These are phyloP conservation scores for Tauraco hartlaubi DNA, from an alignment of 2,797 vertebrate genomes.

Conservation along the genomic window DNA sequence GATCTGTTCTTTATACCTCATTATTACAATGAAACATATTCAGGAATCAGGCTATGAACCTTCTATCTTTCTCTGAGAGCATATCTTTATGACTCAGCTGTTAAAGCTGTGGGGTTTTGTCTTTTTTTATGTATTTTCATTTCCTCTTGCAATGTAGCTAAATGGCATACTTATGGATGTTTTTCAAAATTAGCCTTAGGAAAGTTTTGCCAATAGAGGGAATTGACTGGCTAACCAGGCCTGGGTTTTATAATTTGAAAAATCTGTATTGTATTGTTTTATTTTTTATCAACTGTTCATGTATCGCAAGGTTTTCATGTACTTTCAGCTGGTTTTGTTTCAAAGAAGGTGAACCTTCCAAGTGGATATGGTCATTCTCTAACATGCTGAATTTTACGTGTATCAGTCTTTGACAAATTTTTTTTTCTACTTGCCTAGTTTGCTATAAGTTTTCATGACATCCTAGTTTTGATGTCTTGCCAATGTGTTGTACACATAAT, in stretches of 20 bases:
- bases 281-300: conserved; percentile 4
- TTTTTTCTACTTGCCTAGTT: background rate
- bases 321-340: conserved; percentile 21
- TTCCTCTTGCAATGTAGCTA: background rate
- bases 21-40: background rate
- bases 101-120: background rate
- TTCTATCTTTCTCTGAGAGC: background rate
- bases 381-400: background rate
- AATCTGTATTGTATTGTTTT: conserved; percentile 11
- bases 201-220: conserved; percentile 17
- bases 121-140: background rate
- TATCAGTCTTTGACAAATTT: background rate
- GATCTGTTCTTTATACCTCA: background rate
- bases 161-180: conserved; percentile 14
- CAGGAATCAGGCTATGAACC: background rate
- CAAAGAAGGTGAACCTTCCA: conserved; percentile 13
- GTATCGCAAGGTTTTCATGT: background rate
- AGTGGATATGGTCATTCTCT: background rate
- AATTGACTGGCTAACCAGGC: conserved; percentile 4
- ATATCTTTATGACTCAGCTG: background rate
- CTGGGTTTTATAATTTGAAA: conserved; percentile 48
- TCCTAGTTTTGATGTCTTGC: background rate
- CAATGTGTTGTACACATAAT: background rate
- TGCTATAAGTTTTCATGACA: background rate
- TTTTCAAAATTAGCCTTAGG: conserved; percentile 21